phyloP scores from a whole-genome alignment of 2,113 vertebrate species.

The Telmatochromis brichardi region DNA sequence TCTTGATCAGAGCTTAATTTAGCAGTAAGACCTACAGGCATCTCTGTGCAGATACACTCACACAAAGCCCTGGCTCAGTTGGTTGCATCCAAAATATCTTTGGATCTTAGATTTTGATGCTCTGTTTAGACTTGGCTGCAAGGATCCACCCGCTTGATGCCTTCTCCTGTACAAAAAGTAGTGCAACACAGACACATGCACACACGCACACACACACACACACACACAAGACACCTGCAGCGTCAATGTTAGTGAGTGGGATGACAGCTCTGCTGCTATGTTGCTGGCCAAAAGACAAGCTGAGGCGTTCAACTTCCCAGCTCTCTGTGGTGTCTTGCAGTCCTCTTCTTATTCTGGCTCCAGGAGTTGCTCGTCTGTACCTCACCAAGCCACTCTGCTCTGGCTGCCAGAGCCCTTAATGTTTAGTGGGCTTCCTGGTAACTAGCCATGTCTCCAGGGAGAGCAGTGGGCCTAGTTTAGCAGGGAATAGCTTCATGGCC shows the following conservation, averaged over 20 bases:
- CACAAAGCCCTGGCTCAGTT: neutral
- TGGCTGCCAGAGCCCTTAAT: conserved; percentile 45
- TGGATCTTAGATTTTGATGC: neutral
- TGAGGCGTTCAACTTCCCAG: conserved; percentile 20
- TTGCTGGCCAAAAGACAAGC: conserved; percentile 40
- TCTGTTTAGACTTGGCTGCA: conserved; percentile 6
- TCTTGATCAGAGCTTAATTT: neutral
- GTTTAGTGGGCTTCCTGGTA: conserved; percentile 39
- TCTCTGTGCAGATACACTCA: neutral
- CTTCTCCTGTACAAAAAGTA: neutral
- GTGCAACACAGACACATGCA: neutral
- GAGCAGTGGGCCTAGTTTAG: conserved; percentile 30
- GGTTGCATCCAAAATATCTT: conserved; percentile 5
- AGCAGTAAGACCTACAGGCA: neutral
- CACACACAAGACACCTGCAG: conserved; percentile 16
- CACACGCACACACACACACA: neutral
- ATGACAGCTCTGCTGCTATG: conserved; percentile 51
- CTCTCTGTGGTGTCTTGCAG: conserved; percentile 9
- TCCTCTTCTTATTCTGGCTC: conserved; percentile 29
- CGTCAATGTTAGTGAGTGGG: conserved; percentile 15
- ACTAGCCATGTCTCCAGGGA: conserved; percentile 33
- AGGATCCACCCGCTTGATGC: neutral
- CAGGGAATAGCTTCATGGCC: neutral
- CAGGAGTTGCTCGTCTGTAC: conserved; percentile 10
- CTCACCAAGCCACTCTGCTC: neutral